A percentile compares a stretch with the other conserved stretches of the same genome.
Conservation (phyloP, 1,140 invertebrate genomes). For the Caenorhabditis remanei region DNA sequence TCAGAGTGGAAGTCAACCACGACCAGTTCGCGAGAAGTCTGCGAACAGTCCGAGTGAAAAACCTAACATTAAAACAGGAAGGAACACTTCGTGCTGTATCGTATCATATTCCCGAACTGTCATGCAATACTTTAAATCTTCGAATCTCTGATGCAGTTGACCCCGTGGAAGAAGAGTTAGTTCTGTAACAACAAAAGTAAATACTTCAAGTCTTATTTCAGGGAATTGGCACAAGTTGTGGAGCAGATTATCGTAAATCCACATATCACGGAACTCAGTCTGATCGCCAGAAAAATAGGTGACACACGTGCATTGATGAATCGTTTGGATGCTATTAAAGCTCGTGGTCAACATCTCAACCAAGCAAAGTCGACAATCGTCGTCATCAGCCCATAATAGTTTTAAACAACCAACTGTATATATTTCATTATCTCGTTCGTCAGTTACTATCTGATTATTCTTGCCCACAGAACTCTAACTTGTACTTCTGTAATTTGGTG, state of each 20-base stretch:
- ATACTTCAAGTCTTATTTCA: not conserved
- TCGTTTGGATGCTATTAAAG: not conserved
- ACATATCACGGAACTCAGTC: not conserved
- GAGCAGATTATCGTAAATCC: not conserved
- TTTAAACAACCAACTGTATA: not conserved
- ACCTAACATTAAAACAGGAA: not conserved
- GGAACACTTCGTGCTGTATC: slow-evolving; percentile 25
- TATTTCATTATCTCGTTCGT: not conserved
- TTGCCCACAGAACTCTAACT: not conserved
- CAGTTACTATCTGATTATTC: not conserved
- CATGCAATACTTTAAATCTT: not conserved
- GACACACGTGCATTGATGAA: not conserved
- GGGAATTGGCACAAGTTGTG: not conserved
- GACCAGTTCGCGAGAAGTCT: not conserved
- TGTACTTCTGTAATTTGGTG: not conserved
- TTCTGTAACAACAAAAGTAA: not conserved
- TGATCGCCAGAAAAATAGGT: not conserved
- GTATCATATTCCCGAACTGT: slow-evolving; percentile 5
- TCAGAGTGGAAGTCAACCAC: slow-evolving; percentile 2
- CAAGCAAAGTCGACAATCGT: not conserved
- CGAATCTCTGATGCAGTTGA: not conserved
- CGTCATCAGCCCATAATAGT: not conserved
- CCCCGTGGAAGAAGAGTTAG: not conserved
- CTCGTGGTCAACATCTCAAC: not conserved
- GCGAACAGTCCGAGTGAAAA: not conserved